A percentile compares a stretch with the other conserved stretches of the same genome.
These are phyloP conservation scores for Apodemus speciosus DNA, from an alignment of 2,113 vertebrate genomes.

Conservation along the genomic window DNA sequence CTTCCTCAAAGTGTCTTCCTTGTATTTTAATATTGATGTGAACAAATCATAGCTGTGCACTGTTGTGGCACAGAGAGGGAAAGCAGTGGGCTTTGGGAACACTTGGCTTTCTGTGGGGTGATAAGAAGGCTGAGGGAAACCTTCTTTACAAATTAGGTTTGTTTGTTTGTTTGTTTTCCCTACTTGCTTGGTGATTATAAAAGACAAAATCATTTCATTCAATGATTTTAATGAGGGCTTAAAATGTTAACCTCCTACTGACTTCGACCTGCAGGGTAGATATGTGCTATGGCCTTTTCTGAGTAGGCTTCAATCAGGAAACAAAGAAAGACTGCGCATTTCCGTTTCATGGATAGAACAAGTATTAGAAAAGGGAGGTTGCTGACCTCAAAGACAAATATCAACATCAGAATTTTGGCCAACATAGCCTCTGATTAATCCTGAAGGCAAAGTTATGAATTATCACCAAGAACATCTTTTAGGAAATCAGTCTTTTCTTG, in stretches of 20 bases:
- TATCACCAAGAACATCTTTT: background rate
- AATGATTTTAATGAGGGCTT: background rate
- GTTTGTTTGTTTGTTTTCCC: background rate
- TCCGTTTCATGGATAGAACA: background rate
- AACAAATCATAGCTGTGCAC: background rate
- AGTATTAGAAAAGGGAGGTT: conserved; percentile 42
- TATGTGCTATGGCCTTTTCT: background rate
- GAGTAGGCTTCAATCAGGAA: background rate
- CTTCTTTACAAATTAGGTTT: background rate
- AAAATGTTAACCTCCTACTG: background rate
- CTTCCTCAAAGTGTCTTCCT: background rate
- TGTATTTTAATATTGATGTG: background rate
- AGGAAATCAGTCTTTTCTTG: background rate
- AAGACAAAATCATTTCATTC: conserved; percentile 14
- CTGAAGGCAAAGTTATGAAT: conserved; percentile 36
- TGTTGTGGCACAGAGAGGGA: too few species aligned
- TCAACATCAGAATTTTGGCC: conserved; percentile 20
- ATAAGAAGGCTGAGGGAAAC: background rate
- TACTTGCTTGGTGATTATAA: background rate
- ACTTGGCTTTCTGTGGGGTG: background rate
- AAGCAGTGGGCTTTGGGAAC: background rate
- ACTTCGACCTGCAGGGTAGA: conserved; percentile 1
- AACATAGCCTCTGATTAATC: conserved; percentile 18
- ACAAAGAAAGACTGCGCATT: background rate
- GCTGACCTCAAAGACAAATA: conserved; percentile 26